Base-by-base conservation (phyloP, 2,113 vertebrate genomes). In the Catagonus wagneri region DNA sequence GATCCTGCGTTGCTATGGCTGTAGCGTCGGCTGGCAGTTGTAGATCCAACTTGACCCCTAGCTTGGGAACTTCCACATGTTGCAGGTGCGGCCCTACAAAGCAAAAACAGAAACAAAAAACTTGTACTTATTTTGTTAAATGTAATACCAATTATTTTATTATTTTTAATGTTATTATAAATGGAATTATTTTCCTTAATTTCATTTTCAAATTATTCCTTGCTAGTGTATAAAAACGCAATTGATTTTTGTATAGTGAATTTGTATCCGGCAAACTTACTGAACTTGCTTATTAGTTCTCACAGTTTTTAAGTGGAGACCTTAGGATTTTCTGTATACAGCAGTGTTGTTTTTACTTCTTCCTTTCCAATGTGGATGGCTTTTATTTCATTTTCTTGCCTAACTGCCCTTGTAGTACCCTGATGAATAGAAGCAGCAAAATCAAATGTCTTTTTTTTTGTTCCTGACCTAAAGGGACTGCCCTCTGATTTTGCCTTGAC, bases 331-430 rank as follows among this genome's bases (percentile, higher is more conserved):
- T 76, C 29, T 94, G 6, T 16, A 58, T n/a, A 19, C 20, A 56
- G 36, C 1, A 72, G 56, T 44, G 56, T 34, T 72, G 12, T 2
- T 32, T 56, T 89, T 65, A 39, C 19, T 44, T 65, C 39, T 93
- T 89, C 44, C 32, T 94, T 89, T 63, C 71, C 56, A 74, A 0
- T 44, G 22, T 29, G 8, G 32, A 50, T 83, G 78, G 10, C 27
- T 69, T 79, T 74, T n/a, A 54, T 89, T 83, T 89, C 68, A 92
- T 23, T 60, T 83, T 83, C 61, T 83, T 78, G 34, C 52, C 75
- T 60, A 69, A 78, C 2, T 54, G 54, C 65, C 65, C 56, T 23
- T 23, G 61, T n/a, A 74, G 17, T 23, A 83, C 23, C n/a, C 7
- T 9, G 34, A 19, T 71, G 63, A 78, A 61, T 2, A 54, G 15